Percentiles rank a stretch among this genome's conserved stretches.
Conservation (phyloP, 2,113 vertebrate genomes). For the Vimba vimba region DNA sequence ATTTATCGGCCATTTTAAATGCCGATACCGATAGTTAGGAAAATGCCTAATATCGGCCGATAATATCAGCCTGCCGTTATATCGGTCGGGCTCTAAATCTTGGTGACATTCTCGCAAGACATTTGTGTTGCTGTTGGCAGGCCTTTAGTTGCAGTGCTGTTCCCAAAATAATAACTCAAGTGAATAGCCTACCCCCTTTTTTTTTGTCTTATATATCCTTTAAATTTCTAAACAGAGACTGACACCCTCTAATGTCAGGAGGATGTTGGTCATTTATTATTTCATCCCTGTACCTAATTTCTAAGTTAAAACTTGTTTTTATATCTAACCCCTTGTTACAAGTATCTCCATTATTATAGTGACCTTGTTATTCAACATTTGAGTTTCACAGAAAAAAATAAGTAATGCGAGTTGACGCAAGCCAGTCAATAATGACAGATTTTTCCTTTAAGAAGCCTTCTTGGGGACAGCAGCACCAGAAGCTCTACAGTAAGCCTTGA, state of each 20-base stretch:
- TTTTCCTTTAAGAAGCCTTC: not conserved
- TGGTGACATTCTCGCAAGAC: too few species aligned
- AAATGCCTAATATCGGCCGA: too few species aligned
- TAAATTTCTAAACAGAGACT: not conserved
- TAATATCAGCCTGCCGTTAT: too few species aligned
- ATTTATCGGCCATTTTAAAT: too few species aligned
- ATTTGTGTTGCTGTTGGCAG: too few species aligned
- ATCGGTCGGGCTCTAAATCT: too few species aligned
- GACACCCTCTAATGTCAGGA: not conserved
- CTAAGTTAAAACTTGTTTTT: not conserved
- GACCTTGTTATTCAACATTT: not conserved
- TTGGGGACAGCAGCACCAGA: not conserved
- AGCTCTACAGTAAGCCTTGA: not conserved
- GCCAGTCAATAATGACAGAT: not conserved
- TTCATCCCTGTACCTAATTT: not conserved
- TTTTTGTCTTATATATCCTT: too few species aligned
- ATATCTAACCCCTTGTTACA: not conserved
- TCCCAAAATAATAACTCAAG: too few species aligned
- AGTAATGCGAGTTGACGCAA: not conserved
- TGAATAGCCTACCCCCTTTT: too few species aligned
- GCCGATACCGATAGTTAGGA: too few species aligned
- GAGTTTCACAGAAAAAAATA: not conserved
- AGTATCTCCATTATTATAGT: not conserved
- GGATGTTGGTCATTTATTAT: not conserved
- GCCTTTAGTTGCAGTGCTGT: too few species aligned